Base-by-base conservation (phyloP, 64 coral and sea anemone genomes). In the Montipora foliosa region DNA sequence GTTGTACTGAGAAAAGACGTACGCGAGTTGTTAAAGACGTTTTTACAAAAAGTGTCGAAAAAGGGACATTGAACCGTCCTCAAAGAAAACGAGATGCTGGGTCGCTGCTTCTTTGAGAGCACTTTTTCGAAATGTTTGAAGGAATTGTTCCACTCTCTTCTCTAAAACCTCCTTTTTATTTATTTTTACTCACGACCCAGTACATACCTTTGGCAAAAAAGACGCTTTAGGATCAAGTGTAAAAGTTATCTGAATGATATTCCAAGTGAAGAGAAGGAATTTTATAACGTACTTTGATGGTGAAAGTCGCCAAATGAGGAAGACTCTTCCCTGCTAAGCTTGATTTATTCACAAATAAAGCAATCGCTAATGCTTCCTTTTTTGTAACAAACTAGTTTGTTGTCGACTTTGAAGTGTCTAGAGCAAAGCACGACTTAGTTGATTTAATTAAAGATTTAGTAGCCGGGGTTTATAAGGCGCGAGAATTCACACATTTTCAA, bases 401-500 rank as follows among this genome's bases (percentile, higher is more conserved):
- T 86, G 45, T 86, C 66, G 45, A 86, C 82, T 71, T 46, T 51
- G 7, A 48, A 69, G 44, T 86, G 67, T 49, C 17, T 49, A 71
- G 48, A 11, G 17, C 47, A 17, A 86, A 71, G 45, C 29, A 86
- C 8, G 45, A 47, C 37, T 70, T 86, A 50, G 64, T 22, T 71
- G 66, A 86, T 86, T 86, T 14, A 86, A 86, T 86, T 86, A 86
- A 67, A 69, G 17, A 17, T 72, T 86, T 67, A 51, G 50, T 86
- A 50, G 64, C 47, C 46, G 17, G 44, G 82, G 64, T 86, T 86
- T 86, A 50, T 86, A 86, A 86, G 71, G 82, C 82, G 66, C 82
- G 64, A 86, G 82, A 86, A 71, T 86, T 86, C 82, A 86, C 82
- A 86, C 82, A n/a, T 86, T 64, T 12, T 72, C 64, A 86, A 86